Base-by-base conservation (phyloP, 1,140 invertebrate species). In the Sarcophaga bullata region DNA sequence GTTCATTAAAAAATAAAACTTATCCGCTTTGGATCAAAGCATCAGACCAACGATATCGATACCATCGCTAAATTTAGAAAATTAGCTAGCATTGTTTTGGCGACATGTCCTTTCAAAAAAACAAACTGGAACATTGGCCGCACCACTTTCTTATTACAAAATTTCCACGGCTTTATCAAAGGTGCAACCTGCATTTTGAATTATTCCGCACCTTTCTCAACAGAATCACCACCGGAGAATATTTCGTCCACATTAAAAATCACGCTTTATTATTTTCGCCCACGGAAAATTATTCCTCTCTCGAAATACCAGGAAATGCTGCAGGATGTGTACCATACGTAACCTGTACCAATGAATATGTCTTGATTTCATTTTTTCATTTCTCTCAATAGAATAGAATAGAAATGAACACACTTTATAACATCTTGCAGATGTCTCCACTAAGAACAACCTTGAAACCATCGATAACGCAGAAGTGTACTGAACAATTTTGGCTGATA, bases 201-300 rank as follows among this genome's bases (percentile, higher is more conserved):
- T 48, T 52, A 25, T 47, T 46, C n/a, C 76, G 10, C 5, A 25
- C 76, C 80, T n/a, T 87, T 80, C 62, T 84, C 78, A 52, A 84
- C 80, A 10, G 84, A 84, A 17, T 86, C 81, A 49, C 73, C 82
- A 6, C 89, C 88, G 3, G 85, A 85, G 3, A 89, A 80, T 0
- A 88, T 17, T 83, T 91, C 89, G 83, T 91, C 90, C 10, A 91
- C 84, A 81, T 89, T n/a, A 91, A 81, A 89, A 88, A 49, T 90
- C 87, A 73, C 82, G 81, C 58, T 17, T 52, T 10, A 87, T 19
- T n/a, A 62, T 62, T 68, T 78, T 48, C 6, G 80, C n/a, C 73
- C 73, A 6, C 80, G 76, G 81, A 80, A 81, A 86, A 13, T 46
- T 46, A 8, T 47, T 81, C 81, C n/a, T n/a, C n/a, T 84, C 85